Base-by-base conservation (phyloP, 2,113 vertebrate genomes). In the Bathybates hornii region DNA sequence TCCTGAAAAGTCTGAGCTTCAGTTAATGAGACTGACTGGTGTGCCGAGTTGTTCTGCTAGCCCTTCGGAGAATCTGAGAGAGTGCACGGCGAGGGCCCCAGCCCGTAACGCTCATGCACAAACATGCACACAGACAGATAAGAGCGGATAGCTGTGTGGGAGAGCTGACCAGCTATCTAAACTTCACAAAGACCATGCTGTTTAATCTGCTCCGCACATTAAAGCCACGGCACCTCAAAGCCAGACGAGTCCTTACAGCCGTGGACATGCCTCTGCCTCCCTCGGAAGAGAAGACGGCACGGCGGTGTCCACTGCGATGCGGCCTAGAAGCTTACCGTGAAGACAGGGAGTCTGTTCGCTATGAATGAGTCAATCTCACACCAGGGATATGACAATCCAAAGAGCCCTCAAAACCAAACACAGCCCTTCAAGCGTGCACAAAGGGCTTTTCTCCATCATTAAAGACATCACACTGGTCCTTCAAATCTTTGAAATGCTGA, bases 401-500 rank as follows among this genome's bases (percentile, higher is more conserved):
- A 93, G 92, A 87, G 80, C 78, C 78, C 81, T 87, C 83, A 87
- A 84, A 94, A 86, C 81, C 85, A 83, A 90, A 93, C 87, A 81
- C 81, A 83, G 80, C 82, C 66, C 89, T 86, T 89, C 38, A 81
- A 86, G 91, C 53, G 38, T 36, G 81, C 88, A 95, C 93, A 95
- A 93, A 95, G 91, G 92, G 90, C 88, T 92, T 94, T 91, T 92
- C 90, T 86, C 63, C 82, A 88, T 84, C 88, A 92, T 89, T 90
- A 90, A 95, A 95, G 89, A 89, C 90, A 24, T 87, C 93, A 92
- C 88, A 92, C 91, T 91, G 95, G 78, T 41, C 87, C 86, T 91
- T 88, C 85, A 29, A 14, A 29, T 84, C 95, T 95, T 96, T 95
- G 94, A 95, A 95, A 95, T 93, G 91, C 92, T 94, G 93, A 95